phyloP scores from a whole-genome alignment of 2,888 invertebrate genomes.

The Trissolcus brochymenae region DNA sequence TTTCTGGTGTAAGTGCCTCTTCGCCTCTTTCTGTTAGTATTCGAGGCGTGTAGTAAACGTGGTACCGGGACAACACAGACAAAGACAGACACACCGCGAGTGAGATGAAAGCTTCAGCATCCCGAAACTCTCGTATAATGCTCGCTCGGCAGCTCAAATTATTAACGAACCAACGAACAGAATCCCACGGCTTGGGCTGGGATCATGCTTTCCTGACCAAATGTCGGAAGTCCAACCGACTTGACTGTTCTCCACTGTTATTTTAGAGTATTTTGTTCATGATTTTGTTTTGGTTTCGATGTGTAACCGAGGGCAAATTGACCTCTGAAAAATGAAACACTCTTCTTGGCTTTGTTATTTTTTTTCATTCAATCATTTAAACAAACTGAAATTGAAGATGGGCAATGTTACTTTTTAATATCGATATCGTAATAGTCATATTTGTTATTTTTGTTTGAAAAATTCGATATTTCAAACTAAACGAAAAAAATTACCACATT shows the following conservation, averaged over 20 bases:
- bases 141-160: constrained; percentile 23
- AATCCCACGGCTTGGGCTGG: constrained; percentile 11
- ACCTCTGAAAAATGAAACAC: neutral
- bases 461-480: too few relatives aligned
- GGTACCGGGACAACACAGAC: constrained; percentile 12
- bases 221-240: constrained; percentile 1
- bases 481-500: too few relatives aligned
- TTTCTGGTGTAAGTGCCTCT: constrained; percentile 28
- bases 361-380: too few relatives aligned
- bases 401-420: too few relatives aligned
- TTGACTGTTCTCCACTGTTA: neutral
- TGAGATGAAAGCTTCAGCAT: constrained; percentile 22
- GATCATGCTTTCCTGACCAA: neutral
- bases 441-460: too few relatives aligned
- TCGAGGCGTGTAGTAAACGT: constrained; percentile 33
- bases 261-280: constrained; percentile 1
- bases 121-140: constrained; percentile 9
- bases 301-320: constrained; percentile 3
- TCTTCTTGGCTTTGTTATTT: too few relatives aligned
- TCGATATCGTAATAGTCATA: too few relatives aligned
- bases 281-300: neutral
- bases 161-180: constrained; percentile 28
- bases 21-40: constrained; percentile 39
- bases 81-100: constrained; percentile 9
- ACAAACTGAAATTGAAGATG: too few relatives aligned